Percentiles rank a stretch among this genome's conserved stretches.
Conservation (phyloP, 1,140 invertebrate species). For the Trinorchestia longiramus region DNA sequence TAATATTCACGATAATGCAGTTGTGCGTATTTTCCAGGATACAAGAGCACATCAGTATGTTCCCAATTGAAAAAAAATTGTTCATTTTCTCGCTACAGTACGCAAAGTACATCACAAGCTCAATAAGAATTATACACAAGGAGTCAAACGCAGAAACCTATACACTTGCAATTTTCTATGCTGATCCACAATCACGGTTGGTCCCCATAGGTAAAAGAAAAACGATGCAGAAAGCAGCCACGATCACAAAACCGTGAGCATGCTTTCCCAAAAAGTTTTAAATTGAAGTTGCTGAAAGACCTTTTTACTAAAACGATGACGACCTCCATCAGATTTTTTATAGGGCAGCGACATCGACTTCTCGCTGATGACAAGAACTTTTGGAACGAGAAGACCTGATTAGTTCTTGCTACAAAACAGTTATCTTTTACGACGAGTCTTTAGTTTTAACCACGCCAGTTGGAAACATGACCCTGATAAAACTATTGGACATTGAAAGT, state of each 20-base stretch:
- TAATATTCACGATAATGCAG: too few species aligned
- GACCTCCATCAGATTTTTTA: conserved; percentile 8
- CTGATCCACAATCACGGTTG: background rate
- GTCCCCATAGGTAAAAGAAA: background rate
- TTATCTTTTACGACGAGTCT: background rate
- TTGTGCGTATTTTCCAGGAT: too few species aligned
- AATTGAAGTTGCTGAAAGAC: background rate
- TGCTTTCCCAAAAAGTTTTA: background rate
- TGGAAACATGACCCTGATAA: background rate
- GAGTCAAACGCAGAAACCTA: too few species aligned
- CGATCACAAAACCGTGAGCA: background rate
- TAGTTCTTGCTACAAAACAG: conserved; percentile 1
- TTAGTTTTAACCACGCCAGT: background rate
- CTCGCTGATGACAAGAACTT: background rate
- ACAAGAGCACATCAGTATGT: too few species aligned
- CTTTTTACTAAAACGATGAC: background rate
- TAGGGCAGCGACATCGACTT: background rate
- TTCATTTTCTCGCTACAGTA: too few species aligned
- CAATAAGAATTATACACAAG: too few species aligned
- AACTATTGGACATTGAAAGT: background rate
- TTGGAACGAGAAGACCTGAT: background rate
- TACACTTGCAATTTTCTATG: too few species aligned
- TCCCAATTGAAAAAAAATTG: too few species aligned
- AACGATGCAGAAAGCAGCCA: background rate
- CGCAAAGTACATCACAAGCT: too few species aligned